Evolutionary conservation across 2,888 invertebrate species (phyloP).

Genomic region (Caenorhabditis sinica): DNA sequence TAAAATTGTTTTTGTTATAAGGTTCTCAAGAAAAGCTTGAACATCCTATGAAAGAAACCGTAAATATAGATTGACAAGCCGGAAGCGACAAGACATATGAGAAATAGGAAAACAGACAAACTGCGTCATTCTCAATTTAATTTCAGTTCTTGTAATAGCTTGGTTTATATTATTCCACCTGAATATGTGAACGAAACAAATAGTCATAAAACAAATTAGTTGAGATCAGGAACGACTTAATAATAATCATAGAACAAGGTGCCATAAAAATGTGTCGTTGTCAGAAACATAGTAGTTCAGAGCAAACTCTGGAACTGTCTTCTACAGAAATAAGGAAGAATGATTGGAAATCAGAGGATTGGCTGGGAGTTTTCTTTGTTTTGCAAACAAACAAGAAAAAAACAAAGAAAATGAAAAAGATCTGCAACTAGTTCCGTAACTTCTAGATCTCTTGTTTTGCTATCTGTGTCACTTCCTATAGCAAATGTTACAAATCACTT

Average conservation of each 20-base stretch:
- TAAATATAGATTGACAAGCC: background rate
- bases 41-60: slow-evolving; percentile 11
- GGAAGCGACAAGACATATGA: background rate
- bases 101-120: slow-evolving; percentile 1
- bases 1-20: background rate
- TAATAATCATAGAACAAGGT: too few species aligned
- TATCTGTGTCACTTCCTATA: background rate
- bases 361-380: background rate
- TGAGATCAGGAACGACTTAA: background rate
- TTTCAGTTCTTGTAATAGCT: slow-evolving; percentile 3
- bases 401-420: background rate
- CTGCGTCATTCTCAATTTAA: slow-evolving; percentile 23
- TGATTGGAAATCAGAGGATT: background rate
- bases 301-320: background rate
- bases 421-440: slow-evolving; percentile 8
- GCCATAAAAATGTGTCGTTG: too few species aligned
- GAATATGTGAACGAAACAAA: background rate
- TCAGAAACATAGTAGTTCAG: too few species aligned
- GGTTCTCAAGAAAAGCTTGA: background rate
- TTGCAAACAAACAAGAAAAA: background rate
- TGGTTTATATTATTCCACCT: slow-evolving; percentile 1
- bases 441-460: slow-evolving; percentile 20
- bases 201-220: background rate
- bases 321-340: background rate
- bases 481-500: slow-evolving; percentile 34